Evolutionary conservation across 2,888 invertebrate species (phyloP).

Genomic region (Hofmannophila pseudospretella): DNA sequence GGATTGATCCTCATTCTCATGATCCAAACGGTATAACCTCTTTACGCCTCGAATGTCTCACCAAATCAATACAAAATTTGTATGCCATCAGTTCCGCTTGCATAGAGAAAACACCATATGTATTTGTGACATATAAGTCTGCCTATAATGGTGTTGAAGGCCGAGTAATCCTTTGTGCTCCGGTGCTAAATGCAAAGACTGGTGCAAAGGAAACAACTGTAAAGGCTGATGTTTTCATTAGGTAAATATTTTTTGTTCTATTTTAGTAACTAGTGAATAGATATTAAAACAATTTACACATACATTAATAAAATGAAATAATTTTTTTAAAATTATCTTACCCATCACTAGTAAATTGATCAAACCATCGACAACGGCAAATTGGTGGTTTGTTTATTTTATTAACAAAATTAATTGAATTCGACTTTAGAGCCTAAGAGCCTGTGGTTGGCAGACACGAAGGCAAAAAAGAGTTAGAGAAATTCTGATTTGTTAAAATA

Average conservation of each 20-base stretch:
- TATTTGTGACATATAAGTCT: constrained; percentile 61
- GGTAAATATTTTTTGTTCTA: constrained; percentile 56
- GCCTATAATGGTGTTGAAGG: constrained; percentile 28
- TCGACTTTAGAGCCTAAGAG: too few species aligned
- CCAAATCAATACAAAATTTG: constrained; percentile 43
- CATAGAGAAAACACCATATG: constrained; percentile 10
- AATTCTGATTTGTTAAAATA: too few species aligned
- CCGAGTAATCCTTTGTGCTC: constrained; percentile 70
- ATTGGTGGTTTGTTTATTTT: too few species aligned
- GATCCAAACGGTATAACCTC: constrained; percentile 39
- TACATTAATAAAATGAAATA: too few species aligned
- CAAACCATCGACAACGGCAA: too few species aligned
- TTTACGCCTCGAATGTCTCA: constrained; percentile 46
- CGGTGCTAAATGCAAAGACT: constrained; percentile 77
- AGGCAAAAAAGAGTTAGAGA: too few species aligned
- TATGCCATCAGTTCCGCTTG: constrained; percentile 26
- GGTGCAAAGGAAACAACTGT: constrained; percentile 69
- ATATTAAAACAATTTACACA: too few species aligned
- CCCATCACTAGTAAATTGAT: too few species aligned
- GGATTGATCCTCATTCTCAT: constrained; percentile 38
- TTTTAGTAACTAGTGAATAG: too few species aligned
- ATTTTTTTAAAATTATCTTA: too few species aligned
- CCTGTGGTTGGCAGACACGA: too few species aligned
- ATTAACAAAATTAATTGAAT: too few species aligned
- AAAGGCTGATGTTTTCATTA: constrained; percentile 72